These are phyloP conservation scores for Drosophila setosimentum DNA, from an alignment of 2,888 invertebrate genomes.

Conservation along the genomic window DNA sequence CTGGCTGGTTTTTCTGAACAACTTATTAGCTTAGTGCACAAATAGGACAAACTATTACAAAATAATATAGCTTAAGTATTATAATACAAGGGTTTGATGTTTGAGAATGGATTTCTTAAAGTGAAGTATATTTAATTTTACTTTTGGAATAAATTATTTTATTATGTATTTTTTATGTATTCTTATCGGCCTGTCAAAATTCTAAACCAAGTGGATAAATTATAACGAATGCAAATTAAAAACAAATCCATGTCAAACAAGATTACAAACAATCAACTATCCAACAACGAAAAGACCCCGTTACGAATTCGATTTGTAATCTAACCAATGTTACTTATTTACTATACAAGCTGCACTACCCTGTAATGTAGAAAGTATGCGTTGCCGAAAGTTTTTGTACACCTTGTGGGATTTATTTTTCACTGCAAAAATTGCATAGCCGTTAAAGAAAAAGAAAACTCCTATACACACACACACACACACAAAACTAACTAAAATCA, in stretches of 20 bases:
- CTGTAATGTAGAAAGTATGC: background rate
- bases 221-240: conserved; percentile 49
- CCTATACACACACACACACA: conserved; percentile 4
- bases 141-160: background rate
- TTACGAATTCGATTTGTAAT: background rate
- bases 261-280: conserved; percentile 27
- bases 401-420: background rate
- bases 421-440: background rate
- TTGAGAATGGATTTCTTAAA: background rate
- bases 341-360: background rate
- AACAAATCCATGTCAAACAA: conserved; percentile 44
- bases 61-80: conserved; percentile 11
- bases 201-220: conserved; percentile 42
- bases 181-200: conserved; percentile 46
- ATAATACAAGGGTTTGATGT: conserved; percentile 1
- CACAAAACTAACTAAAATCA: conserved; percentile 18
- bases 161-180: background rate
- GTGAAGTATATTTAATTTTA: background rate
- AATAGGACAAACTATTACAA: conserved; percentile 29
- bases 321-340: background rate
- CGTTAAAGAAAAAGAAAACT: background rate
- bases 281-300: background rate
- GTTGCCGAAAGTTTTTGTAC: background rate
- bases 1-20: conserved; percentile 8
- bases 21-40: conserved; percentile 17